These are phyloP conservation scores for Lagopus leucura DNA, from an alignment of 2,113 vertebrate genomes.

Conservation along the genomic window DNA sequence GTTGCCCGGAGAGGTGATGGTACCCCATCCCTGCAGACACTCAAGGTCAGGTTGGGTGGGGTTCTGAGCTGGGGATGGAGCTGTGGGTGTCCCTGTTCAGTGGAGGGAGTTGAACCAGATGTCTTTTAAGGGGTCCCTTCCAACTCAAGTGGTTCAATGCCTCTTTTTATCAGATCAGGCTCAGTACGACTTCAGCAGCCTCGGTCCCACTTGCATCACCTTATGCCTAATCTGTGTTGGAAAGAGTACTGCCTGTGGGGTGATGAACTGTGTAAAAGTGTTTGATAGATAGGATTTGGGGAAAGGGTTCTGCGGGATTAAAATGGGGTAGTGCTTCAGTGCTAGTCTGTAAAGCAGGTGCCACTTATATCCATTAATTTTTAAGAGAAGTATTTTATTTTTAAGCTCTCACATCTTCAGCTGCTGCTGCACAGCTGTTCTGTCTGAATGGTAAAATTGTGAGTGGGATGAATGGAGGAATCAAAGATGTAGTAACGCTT, in stretches of 20 bases:
- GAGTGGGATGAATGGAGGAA: neutral
- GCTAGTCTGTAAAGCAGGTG: neutral
- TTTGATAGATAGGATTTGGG: fast-evolving
- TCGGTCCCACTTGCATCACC: neutral
- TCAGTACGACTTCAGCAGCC: neutral
- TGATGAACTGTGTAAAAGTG: fast-evolving
- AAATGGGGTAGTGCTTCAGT: neutral
- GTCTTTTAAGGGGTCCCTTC: no score
- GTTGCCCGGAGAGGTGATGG: no score
- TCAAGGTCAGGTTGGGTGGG: no score
- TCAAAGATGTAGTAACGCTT: neutral
- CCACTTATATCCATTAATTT: neutral
- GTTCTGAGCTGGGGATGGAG: no score
- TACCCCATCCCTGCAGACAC: no score
- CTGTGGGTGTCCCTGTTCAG: no score
- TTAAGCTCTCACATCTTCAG: neutral
- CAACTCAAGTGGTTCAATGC: neutral
- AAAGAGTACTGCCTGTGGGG: neutral
- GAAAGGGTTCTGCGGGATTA: neutral
- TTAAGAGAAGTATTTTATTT: neutral
- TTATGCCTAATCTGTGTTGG: fast-evolving
- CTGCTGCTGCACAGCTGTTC: neutral
- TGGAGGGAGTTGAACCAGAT: no score
- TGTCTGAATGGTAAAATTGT: neutral
- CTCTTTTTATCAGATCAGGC: no score